Conservation (phyloP, 2,797 vertebrate species). For the Liasis olivaceus region DNA sequence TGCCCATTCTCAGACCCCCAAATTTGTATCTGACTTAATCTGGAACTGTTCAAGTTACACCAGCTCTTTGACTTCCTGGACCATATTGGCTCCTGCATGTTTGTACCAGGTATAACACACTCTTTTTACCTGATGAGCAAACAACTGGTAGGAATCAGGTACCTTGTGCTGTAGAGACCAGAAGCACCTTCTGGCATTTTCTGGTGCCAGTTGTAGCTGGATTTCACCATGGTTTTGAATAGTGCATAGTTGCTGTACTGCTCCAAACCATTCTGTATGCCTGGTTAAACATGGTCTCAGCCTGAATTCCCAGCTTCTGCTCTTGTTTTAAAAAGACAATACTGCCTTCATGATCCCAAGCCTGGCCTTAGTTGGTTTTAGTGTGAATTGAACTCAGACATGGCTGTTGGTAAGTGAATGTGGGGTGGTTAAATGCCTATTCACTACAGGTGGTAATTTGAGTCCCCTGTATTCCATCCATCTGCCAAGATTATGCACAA, state of each 20-base stretch:
- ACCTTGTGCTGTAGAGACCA: neutral
- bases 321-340: neutral
- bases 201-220: neutral
- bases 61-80: neutral
- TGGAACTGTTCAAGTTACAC: neutral
- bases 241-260: neutral
- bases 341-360: neutral
- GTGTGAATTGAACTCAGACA: neutral
- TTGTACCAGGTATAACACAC: neutral
- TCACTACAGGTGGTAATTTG: neutral
- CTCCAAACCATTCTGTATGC: neutral
- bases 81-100: neutral
- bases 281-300: neutral
- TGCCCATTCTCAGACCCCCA: neutral
- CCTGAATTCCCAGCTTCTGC: neutral
- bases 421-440: neutral
- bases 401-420: neutral
- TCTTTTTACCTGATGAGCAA: neutral
- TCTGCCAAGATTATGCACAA: neutral
- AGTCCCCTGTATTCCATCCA: neutral
- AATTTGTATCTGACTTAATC: neutral
- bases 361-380: neutral
- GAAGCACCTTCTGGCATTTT: neutral
- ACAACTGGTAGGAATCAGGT: neutral
- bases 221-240: neutral